These are phyloP conservation scores for Arbacia lixula DNA, from an alignment of 53 echinoderm and acorn worm species.

Conservation along the genomic window DNA sequence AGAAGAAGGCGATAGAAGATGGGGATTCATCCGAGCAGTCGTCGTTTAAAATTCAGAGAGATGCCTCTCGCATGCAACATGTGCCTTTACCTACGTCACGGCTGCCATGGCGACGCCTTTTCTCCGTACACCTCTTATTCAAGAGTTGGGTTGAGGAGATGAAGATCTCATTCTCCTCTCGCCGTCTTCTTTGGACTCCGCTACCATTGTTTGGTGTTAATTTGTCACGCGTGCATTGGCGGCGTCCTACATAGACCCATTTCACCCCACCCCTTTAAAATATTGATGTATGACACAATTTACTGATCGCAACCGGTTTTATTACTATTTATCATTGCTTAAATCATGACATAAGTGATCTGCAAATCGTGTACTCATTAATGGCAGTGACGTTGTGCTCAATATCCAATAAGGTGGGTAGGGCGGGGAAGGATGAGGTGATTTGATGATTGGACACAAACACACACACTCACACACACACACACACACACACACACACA, in stretches of 20 bases:
- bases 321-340: too few species aligned
- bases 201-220: conserved; percentile 40
- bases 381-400: too few species aligned
- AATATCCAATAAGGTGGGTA: too few species aligned
- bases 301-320: too few species aligned
- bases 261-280: too few species aligned
- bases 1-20: not conserved
- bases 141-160: conserved; percentile 16
- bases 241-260: not conserved
- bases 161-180: conserved; percentile 5
- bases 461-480: too few species aligned
- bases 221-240: conserved; percentile 10
- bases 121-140: conserved; percentile 8
- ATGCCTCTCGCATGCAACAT: conserved; percentile 13
- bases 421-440: too few species aligned
- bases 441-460: too few species aligned
- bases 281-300: too few species aligned
- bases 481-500: too few species aligned
- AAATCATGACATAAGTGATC: too few species aligned
- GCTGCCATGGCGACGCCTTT: conserved; percentile 23
- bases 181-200: conserved; percentile 6
- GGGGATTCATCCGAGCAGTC: not conserved
- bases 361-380: too few species aligned
- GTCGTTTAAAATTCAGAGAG: conserved; percentile 38
- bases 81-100: conserved; percentile 29